A percentile compares a stretch with the other conserved stretches of the same genome.
Conservation (phyloP, 2,888 invertebrate genomes). For the Ethmia dodecea region DNA sequence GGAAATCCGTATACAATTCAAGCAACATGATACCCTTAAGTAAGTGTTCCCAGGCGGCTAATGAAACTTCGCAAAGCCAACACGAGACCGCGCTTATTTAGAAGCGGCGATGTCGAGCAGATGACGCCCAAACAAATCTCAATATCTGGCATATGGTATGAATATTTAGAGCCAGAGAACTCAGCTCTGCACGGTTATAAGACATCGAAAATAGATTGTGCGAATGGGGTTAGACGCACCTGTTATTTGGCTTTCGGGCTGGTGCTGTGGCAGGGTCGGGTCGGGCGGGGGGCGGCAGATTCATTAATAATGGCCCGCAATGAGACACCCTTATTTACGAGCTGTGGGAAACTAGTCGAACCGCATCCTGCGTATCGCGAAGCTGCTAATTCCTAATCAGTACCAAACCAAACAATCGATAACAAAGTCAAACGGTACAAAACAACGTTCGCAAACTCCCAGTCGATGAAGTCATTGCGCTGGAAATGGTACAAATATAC, state of each 20-base stretch:
- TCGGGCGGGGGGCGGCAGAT: constrained; percentile 54
- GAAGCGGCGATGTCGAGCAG: constrained; percentile 63
- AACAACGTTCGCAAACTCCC: not conserved
- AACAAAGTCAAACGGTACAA: not conserved
- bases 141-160: constrained; percentile 74
- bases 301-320: constrained; percentile 76
- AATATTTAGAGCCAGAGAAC: constrained; percentile 72
- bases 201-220: constrained; percentile 77
- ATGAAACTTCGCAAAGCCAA: constrained; percentile 67
- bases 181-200: constrained; percentile 70
- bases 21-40: constrained; percentile 56
- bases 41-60: constrained; percentile 62
- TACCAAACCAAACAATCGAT: not conserved
- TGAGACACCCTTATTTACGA: constrained; percentile 75
- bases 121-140: constrained; percentile 75
- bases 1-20: constrained; percentile 50
- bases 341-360: constrained; percentile 57
- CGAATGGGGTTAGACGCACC: constrained; percentile 77
- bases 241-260: constrained; percentile 71
- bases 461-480: not conserved
- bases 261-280: constrained; percentile 43
- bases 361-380: constrained; percentile 46
- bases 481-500: not conserved
- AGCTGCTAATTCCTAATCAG: constrained; percentile 25
- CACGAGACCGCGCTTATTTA: constrained; percentile 62